Evolutionary conservation across 2,797 vertebrate genomes (phyloP).

Genomic region (Pteronotus mesoamericanus): DNA sequence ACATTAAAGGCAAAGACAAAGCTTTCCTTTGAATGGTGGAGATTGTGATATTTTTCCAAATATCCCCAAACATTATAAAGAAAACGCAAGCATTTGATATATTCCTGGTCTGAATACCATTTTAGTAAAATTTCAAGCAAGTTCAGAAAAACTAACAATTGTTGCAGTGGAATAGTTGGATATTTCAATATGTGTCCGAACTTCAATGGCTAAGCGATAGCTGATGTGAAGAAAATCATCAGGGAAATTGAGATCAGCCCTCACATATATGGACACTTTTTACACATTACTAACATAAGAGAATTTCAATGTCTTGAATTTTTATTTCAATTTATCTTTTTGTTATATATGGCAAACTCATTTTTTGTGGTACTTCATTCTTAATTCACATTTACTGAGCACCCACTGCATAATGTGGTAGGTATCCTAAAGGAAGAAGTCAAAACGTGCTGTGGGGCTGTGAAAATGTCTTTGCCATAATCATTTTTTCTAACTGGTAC

Average conservation of each 20-base stretch:
- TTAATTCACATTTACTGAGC: not conserved
- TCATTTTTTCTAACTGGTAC: not conserved
- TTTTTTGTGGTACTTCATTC: not conserved
- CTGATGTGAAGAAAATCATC: not conserved
- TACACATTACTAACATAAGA: not conserved
- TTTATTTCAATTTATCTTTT: not conserved
- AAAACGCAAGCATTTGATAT: conserved; percentile 49
- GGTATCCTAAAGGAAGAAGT: not conserved
- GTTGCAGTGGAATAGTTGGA: not conserved
- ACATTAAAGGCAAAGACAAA: conserved; percentile 49
- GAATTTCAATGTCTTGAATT: not conserved
- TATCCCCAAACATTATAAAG: conserved; percentile 11
- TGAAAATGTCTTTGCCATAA: not conserved
- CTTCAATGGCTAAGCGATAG: not conserved
- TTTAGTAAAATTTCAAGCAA: conserved; percentile 25
- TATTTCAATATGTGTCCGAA: not conserved
- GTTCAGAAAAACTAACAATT: not conserved
- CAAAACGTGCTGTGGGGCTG: not conserved
- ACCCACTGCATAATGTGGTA: not conserved
- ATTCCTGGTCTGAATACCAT: not conserved
- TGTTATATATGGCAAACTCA: not conserved
- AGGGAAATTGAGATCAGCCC: not conserved
- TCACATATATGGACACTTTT: not conserved
- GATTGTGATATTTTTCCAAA: conserved; percentile 43
- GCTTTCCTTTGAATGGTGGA: conserved; percentile 41